A percentile compares a stretch with the other conserved stretches of the same genome.
phyloP scores from a whole-genome alignment of 1,140 invertebrate genomes.

The Mactra quadrangularis region DNA sequence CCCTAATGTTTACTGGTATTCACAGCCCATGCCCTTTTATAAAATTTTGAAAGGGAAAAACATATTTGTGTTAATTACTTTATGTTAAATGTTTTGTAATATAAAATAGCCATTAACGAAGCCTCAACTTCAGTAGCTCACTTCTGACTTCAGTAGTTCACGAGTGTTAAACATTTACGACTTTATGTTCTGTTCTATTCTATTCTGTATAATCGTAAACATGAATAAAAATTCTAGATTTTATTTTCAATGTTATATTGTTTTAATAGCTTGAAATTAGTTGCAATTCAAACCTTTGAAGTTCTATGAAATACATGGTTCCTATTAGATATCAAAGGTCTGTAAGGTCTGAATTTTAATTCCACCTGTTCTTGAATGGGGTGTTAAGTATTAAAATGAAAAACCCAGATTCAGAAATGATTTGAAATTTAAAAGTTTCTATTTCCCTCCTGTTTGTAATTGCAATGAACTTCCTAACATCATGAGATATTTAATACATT shows the following conservation, averaged over 20 bases:
- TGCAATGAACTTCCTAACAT: not conserved
- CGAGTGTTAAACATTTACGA: slow-evolving; percentile 34
- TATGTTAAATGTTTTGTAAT: slow-evolving; percentile 31
- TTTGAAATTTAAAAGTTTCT: not conserved
- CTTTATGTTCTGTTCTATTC: not conserved
- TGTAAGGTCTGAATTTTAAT: not conserved
- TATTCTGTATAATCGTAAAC: not conserved
- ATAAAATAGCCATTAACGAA: slow-evolving; percentile 40
- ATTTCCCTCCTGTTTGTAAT: not conserved
- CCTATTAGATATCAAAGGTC: too few species aligned
- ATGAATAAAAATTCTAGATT: slow-evolving; percentile 42
- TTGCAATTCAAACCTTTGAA: slow-evolving; percentile 26
- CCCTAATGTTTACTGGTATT: not conserved
- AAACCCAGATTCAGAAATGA: not conserved
- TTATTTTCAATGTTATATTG: slow-evolving; percentile 52
- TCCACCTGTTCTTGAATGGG: not conserved
- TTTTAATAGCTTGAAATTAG: slow-evolving; percentile 33
- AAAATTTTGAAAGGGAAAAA: slow-evolving; percentile 39
- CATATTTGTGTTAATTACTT: slow-evolving; percentile 37
- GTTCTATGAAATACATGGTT: not conserved
- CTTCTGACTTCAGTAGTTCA: not conserved
- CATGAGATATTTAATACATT: too few species aligned
- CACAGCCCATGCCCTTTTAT: slow-evolving; percentile 42
- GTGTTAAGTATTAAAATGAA: not conserved
- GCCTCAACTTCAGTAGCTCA: not conserved